phyloP scores from a whole-genome alignment of 2,888 invertebrate species.

The Linyphia triangularis region DNA sequence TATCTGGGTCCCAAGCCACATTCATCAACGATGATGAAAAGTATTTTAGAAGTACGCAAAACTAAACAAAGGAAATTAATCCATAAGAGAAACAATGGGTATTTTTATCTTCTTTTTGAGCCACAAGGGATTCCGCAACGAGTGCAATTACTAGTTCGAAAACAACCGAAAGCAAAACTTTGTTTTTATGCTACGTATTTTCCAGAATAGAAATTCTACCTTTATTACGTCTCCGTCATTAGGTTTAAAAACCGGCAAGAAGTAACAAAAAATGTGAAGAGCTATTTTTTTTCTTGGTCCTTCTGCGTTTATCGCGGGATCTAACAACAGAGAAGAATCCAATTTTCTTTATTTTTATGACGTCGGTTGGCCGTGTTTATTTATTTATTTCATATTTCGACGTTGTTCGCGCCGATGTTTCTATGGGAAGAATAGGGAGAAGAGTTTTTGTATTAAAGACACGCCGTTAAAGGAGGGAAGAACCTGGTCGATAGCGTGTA shows the following conservation, averaged over 20 bases:
- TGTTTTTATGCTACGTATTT: conserved; percentile 7
- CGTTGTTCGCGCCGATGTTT: conserved; percentile 6
- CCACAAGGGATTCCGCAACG: conserved; percentile 48
- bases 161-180: conserved; percentile 35
- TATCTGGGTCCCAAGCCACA: background rate
- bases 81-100: conserved; percentile 26
- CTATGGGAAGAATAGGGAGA: conserved; percentile 18
- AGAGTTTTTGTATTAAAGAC: conserved; percentile 43
- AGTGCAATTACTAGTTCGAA: conserved; percentile 44
- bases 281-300: background rate
- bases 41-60: background rate
- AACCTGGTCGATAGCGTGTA: conserved; percentile 16
- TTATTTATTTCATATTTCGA: conserved; percentile 57
- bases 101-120: background rate
- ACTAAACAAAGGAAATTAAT: conserved; percentile 22
- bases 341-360: conserved; percentile 49
- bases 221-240: conserved; percentile 59
- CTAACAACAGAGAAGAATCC: conserved; percentile 37
- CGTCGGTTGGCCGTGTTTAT: conserved; percentile 18
- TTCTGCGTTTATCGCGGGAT: conserved; percentile 32
- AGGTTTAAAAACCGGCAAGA: conserved; percentile 41
- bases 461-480: conserved; percentile 6
- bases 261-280: background rate
- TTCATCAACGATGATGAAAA: background rate
- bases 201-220: conserved; percentile 48